These are phyloP conservation scores for Astreopora myriophthalma DNA, from an alignment of 64 coral and sea anemone genomes.

Conservation along the genomic window DNA sequence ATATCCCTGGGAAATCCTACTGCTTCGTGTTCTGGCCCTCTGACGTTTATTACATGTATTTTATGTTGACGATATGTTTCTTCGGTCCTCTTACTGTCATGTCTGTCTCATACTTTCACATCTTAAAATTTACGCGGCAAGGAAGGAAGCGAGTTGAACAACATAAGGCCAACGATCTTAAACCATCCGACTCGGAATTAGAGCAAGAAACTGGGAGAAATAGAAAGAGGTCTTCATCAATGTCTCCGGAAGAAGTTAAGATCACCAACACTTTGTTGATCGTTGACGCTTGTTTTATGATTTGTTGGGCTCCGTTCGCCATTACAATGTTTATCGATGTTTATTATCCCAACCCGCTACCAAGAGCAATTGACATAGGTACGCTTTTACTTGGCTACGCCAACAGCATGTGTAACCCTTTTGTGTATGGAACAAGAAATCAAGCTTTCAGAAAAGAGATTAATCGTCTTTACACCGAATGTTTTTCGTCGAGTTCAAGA, in stretches of 20 bases:
- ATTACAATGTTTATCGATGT: constrained; percentile 63
- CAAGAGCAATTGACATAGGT: constrained; percentile 50
- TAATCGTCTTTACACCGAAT: neutral
- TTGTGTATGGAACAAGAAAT: constrained; percentile 50
- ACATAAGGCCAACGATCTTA: neutral
- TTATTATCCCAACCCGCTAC: neutral
- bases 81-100: constrained; percentile 73
- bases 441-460: constrained; percentile 45
- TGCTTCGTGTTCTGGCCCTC: constrained; percentile 87
- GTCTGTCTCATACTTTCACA: constrained; percentile 64
- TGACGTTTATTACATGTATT: constrained; percentile 83
- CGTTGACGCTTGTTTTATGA: constrained; percentile 24
- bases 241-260: constrained; percentile 17
- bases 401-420: constrained; percentile 62
- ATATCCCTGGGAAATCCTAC: constrained; percentile 62
- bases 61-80: constrained; percentile 81
- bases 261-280: constrained; percentile 69
- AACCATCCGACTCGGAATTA: neutral
- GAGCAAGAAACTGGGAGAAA: neutral
- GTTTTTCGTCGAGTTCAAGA: neutral
- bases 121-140: constrained; percentile 60
- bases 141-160: neutral
- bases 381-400: constrained; percentile 50
- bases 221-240: neutral
- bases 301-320: constrained; percentile 60